Evolutionary conservation across 2,113 vertebrate species (phyloP).

Genomic region (Notiomystis cincta): DNA sequence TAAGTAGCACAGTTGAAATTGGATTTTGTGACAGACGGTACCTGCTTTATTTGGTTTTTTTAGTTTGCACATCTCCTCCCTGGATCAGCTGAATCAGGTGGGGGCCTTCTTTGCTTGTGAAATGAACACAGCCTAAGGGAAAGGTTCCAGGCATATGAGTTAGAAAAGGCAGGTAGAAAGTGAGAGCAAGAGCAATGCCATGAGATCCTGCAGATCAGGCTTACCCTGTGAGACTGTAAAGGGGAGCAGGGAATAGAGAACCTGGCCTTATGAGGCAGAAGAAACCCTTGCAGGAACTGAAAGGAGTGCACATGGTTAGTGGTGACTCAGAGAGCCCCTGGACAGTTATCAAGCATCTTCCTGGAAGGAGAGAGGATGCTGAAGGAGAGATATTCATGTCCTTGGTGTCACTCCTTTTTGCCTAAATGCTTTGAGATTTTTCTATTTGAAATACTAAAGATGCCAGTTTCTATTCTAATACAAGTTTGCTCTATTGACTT

Average conservation of each 20-base stretch:
- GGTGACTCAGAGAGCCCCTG: neutral
- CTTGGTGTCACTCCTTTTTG: neutral
- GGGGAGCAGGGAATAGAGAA: neutral
- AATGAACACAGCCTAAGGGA: neutral
- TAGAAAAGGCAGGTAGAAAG: neutral
- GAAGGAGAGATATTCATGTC: neutral
- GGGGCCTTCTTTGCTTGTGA: neutral
- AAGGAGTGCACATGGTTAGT: accelerated
- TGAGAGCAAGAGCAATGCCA: neutral
- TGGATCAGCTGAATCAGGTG: neutral
- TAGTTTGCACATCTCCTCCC: neutral
- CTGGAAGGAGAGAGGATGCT: neutral
- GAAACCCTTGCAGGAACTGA: neutral
- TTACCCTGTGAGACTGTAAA: neutral
- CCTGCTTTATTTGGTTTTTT: neutral
- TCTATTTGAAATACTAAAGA: neutral
- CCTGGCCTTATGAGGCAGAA: neutral
- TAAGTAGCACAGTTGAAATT: neutral
- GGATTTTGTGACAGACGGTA: neutral
- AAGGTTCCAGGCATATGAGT: accelerated
- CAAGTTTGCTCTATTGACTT: neutral
- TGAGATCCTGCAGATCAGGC: neutral
- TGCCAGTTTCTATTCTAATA: neutral
- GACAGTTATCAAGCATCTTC: neutral
- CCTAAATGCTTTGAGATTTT: neutral